These are phyloP conservation scores for Clavelina lepadiformis DNA, from an alignment of 23 tunicate species.

Conservation along the genomic window DNA sequence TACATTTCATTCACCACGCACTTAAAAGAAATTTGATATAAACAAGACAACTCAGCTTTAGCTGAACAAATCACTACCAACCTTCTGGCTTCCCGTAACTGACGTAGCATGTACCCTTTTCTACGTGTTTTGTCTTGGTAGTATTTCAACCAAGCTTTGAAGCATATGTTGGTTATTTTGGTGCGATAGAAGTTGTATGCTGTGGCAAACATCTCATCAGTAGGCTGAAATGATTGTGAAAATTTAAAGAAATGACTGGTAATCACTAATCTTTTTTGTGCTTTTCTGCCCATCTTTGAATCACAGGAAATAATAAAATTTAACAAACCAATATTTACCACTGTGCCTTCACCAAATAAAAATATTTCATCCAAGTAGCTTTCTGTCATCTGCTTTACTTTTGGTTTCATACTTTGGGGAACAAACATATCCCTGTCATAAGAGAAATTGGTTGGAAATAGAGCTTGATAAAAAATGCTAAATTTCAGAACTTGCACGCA, in stretches of 20 bases:
- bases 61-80: not conserved
- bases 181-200: constrained; percentile 67
- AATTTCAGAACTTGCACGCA: not conserved
- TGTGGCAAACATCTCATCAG: constrained; percentile 59
- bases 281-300: not conserved
- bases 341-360: constrained; percentile 50
- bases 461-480: not conserved
- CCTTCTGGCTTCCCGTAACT: constrained; percentile 78
- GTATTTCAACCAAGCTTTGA: constrained; percentile 59
- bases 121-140: constrained; percentile 55
- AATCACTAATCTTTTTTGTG: not conserved
- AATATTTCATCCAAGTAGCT: constrained; percentile 85
- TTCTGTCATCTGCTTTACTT: constrained; percentile 65
- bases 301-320: not conserved
- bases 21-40: not conserved
- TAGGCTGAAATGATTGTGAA: constrained; percentile 48
- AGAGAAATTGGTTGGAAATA: not conserved
- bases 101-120: constrained; percentile 34
- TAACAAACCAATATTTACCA: constrained; percentile 45
- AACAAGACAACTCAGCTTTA: not conserved
- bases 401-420: constrained; percentile 52
- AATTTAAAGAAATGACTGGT: not conserved
- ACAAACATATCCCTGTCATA: constrained; percentile 83
- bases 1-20: not conserved
- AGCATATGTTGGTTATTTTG: constrained; percentile 44